Percentiles rank a stretch among this genome's conserved stretches.
Evolutionary conservation across 2,797 vertebrate species (phyloP).

Genomic region (Tolypeutes matacus): DNA sequence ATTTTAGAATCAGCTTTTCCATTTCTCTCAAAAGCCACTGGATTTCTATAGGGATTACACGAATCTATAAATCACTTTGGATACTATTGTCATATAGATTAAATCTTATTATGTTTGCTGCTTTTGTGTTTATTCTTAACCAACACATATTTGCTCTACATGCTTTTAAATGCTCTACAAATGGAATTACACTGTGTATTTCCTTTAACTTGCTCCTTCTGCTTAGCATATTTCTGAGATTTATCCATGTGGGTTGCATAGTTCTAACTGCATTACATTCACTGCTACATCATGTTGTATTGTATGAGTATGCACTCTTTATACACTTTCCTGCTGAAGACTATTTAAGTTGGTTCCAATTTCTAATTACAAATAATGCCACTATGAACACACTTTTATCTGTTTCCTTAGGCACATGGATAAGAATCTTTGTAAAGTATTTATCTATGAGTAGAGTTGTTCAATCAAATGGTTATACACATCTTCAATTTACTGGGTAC

Average conservation of each 20-base stretch:
- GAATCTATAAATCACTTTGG: background rate
- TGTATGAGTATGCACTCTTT: background rate
- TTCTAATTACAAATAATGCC: background rate
- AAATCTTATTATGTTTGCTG: background rate
- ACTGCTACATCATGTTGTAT: no score
- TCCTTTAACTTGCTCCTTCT: background rate
- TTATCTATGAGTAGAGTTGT: no score
- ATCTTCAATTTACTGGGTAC: background rate
- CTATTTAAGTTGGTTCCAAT: background rate
- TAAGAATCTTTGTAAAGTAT: background rate
- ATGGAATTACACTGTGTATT: background rate
- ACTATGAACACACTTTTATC: fast-evolving
- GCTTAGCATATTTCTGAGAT: background rate
- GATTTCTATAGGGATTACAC: background rate
- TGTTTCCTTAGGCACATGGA: background rate
- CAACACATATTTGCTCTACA: background rate
- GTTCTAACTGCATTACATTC: background rate
- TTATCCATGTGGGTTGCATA: no score
- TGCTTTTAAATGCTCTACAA: background rate
- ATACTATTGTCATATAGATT: background rate
- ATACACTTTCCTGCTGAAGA: background rate
- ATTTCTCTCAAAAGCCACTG: background rate
- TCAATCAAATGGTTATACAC: background rate
- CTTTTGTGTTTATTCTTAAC: background rate
- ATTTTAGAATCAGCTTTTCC: background rate